Conservation (phyloP, 2,888 invertebrate genomes). For the Podotricha telesiphe region DNA sequence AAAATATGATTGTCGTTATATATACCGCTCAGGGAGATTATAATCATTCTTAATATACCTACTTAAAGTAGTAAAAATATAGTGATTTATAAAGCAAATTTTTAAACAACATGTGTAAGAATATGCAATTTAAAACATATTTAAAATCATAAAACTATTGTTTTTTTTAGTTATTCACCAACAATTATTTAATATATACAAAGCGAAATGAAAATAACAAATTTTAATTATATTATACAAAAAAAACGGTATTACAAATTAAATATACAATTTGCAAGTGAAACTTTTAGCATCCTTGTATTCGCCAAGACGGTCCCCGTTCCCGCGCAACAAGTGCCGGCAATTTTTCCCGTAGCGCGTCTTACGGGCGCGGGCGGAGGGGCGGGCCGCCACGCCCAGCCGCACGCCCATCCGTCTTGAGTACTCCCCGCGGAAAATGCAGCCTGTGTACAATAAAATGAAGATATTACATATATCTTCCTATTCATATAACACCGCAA, state of each 20-base stretch:
- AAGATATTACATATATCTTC: background rate
- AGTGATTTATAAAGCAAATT: too few species aligned
- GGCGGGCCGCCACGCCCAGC: slow-evolving; percentile 67
- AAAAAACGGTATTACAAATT: background rate
- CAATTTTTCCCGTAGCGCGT: slow-evolving; percentile 67
- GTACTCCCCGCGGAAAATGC: slow-evolving; percentile 43
- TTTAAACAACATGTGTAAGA: too few species aligned
- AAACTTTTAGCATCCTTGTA: background rate
- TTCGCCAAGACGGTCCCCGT: slow-evolving; percentile 20
- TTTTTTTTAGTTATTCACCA: too few species aligned
- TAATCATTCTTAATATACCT: too few species aligned
- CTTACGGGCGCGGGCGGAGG: slow-evolving; percentile 66
- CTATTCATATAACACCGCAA: background rate
- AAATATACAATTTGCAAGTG: background rate
- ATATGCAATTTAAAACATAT: too few species aligned
- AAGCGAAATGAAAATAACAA: too few species aligned
- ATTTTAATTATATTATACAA: too few species aligned
- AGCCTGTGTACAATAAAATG: slow-evolving; percentile 18
- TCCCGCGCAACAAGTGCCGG: slow-evolving; percentile 64
- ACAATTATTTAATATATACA: too few species aligned
- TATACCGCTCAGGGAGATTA: too few species aligned
- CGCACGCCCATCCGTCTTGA: slow-evolving; percentile 69
- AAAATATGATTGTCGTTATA: too few species aligned
- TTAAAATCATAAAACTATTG: too few species aligned
- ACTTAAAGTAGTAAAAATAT: too few species aligned